Percentiles rank a stretch among this genome's conserved stretches.
These are phyloP conservation scores for Lepus timidus DNA, from an alignment of 2,113 vertebrate genomes.

Conservation along the genomic window DNA sequence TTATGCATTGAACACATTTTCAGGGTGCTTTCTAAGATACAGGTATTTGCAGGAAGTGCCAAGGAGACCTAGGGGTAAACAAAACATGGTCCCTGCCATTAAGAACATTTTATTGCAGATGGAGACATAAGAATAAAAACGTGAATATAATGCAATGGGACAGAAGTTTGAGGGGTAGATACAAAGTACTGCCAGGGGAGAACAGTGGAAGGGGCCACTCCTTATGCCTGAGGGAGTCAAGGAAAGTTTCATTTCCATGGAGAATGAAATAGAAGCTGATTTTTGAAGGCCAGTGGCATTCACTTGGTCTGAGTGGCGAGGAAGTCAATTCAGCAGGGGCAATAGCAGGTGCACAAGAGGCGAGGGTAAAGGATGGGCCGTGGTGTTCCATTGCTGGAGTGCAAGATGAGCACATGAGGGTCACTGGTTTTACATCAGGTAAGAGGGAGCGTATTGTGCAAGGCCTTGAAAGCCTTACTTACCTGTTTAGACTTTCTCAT, in stretches of 20 bases:
- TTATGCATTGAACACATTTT: not conserved
- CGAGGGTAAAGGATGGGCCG: fast-evolving
- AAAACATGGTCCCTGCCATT: constrained; percentile 8
- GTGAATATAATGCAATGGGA: not conserved
- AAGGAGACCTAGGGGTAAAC: not conserved
- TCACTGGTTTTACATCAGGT: not conserved
- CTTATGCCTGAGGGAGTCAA: not conserved
- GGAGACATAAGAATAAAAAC: not conserved
- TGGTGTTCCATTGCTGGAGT: not conserved
- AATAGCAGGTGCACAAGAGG: not conserved
- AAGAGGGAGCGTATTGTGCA: not conserved
- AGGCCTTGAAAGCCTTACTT: not conserved
- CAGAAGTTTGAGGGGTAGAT: not conserved
- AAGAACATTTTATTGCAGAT: not conserved
- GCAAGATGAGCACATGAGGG: not conserved
- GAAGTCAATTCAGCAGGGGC: not conserved
- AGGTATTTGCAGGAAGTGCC: not conserved
- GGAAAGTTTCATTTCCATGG: not conserved
- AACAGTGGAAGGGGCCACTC: not conserved
- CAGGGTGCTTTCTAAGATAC: not conserved
- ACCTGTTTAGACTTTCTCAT: not conserved
- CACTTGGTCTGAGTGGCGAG: not conserved
- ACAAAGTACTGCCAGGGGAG: not conserved
- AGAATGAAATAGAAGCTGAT: not conserved
- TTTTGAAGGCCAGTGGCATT: not conserved